Evolutionary conservation across 2,113 vertebrate genomes (phyloP), one percentile per base, ranked within the genome.

Genomic region (Prochilodus magdalenae): DNA sequence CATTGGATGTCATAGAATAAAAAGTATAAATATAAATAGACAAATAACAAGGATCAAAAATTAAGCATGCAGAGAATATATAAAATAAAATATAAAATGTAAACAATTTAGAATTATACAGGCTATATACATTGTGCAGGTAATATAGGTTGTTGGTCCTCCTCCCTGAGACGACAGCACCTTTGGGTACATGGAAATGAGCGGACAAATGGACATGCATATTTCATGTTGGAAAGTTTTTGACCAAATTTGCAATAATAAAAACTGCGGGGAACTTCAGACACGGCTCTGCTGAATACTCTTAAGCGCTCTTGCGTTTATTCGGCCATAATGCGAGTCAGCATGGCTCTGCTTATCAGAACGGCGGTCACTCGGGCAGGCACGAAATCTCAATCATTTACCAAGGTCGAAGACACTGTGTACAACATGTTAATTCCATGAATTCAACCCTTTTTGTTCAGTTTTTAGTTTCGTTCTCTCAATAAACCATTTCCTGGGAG

Each of bases 191-290:
- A 69, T 69, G 66, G 36, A 70, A 36, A 24, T 70, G 33, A 70
- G 40, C 44, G 66, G 66, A 70, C 40, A 40, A 70, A 70, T 44
- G 66, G 66, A 24, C 66, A 70, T 70, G 36, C 44, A 70, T 70
- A 70, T 40, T 70, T 70, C 66, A 70, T 24, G 24, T 18, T 24
- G 33, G 20, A 24, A 44, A 44, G 27, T 36, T 67, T 67, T 36
- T 36, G 66, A n/a, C 66, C n/a, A 24, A 40, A 70, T 70, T 44
- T 18, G 33, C 20, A 14, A 36, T 36, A 44, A 24, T 70, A n/a
- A 36, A 22, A 70, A 70, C n/a, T 67, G 66, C 22, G 5, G 3
- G 1, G n/a, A 11, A 70, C 66, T 14, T 70, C 36, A 44, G 18
- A 24, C 13, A n/a, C 5, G 15, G 22, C 20, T 70, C 20, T 18